Percentiles rank a stretch among this genome's conserved stretches.
Evolutionary conservation across 2,113 vertebrate genomes (phyloP).

Genomic region (Budorcas taxicolor): DNA sequence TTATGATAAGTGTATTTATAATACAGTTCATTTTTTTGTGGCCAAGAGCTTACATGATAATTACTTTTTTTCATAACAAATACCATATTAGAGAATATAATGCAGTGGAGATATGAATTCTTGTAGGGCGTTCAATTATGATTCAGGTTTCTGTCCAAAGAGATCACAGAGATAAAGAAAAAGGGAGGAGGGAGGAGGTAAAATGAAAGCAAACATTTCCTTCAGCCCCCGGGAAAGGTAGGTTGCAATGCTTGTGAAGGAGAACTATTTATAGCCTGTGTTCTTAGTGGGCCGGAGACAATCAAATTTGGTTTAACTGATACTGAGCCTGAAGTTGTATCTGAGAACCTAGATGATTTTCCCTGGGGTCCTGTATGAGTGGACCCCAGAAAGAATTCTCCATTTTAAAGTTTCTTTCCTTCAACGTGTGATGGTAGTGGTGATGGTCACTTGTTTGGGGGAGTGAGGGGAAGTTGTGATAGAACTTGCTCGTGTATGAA

Average conservation of each 20-base stretch:
- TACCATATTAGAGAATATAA: conserved; percentile 54
- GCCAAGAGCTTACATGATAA: conserved; percentile 39
- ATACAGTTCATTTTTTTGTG: conserved; percentile 44
- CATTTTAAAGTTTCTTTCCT: neutral
- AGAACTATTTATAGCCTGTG: neutral
- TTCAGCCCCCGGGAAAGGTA: neutral
- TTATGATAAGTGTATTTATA: conserved; percentile 51
- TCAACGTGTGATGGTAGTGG: neutral
- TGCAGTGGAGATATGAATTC: neutral
- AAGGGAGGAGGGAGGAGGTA: neutral
- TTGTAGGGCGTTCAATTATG: neutral
- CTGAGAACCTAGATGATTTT: neutral
- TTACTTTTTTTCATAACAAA: conserved; percentile 51
- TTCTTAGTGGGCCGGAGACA: neutral
- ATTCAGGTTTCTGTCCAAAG: conserved; percentile 26
- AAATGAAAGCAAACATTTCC: neutral
- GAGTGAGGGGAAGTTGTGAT: neutral
- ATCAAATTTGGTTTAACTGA: neutral
- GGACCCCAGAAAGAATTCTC: neutral
- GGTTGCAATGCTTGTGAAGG: neutral
- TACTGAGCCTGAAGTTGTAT: neutral
- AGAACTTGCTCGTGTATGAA: neutral
- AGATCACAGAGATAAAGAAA: conserved; percentile 13
- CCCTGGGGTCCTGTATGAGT: neutral
- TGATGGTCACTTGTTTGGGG: no score